Conservation (phyloP, 1,140 invertebrate genomes). For the Adelges cooleyi region DNA sequence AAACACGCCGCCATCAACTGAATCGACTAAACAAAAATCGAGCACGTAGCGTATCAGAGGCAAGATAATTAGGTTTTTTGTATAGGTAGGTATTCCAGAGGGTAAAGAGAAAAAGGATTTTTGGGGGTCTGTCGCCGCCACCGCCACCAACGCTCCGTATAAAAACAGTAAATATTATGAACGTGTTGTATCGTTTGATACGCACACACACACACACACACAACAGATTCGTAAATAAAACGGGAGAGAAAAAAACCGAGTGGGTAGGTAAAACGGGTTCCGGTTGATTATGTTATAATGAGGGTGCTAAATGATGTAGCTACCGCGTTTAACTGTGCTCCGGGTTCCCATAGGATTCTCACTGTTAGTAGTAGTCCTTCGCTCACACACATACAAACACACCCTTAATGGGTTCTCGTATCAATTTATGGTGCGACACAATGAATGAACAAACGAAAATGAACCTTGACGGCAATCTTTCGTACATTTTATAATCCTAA, state of each 20-base stretch:
- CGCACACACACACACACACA: neutral
- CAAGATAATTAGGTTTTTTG: too few relatives aligned
- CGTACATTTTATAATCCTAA: too few relatives aligned
- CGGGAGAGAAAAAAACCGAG: neutral
- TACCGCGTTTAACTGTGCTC: slow-evolving; percentile 22
- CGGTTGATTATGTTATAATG: slow-evolving; percentile 28
- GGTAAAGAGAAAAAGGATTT: too few relatives aligned
- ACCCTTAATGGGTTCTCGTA: slow-evolving; percentile 1
- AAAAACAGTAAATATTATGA: neutral
- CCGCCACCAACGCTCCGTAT: neutral
- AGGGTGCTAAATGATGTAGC: slow-evolving; percentile 28
- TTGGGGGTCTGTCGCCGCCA: neutral
- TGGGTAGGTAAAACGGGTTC: neutral
- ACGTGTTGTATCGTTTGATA: neutral
- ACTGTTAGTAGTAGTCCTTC: neutral
- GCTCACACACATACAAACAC: neutral
- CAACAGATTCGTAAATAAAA: neutral
- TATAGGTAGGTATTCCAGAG: too few relatives aligned
- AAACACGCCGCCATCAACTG: neutral
- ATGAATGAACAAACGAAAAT: slow-evolving; percentile 5
- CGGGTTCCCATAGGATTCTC: slow-evolving; percentile 9
- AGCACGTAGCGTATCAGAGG: neutral
- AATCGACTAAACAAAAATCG: slow-evolving; percentile 18
- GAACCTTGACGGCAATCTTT: neutral
- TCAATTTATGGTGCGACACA: neutral